These are phyloP conservation scores for Centrocercus urophasianus DNA, from an alignment of 2,113 vertebrate species.

Conservation along the genomic window DNA sequence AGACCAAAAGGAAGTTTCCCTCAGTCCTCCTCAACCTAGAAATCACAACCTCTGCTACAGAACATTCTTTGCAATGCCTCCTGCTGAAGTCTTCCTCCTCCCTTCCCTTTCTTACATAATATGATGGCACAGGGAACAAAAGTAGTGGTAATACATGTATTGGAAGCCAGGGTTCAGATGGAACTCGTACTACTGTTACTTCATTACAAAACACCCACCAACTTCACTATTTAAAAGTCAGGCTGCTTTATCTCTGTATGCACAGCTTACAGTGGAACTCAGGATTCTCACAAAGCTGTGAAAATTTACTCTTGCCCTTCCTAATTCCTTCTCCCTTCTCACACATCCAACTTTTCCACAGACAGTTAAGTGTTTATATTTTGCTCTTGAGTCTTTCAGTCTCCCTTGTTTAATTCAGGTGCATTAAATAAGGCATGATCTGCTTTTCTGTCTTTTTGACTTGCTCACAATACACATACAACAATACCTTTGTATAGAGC, in stretches of 20 bases:
- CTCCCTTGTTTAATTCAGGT: not conserved
- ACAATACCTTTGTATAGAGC: conserved; percentile 85
- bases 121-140: not conserved
- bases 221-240: not conserved
- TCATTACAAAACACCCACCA: not conserved
- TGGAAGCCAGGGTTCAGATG: not conserved
- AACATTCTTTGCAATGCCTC: not conserved
- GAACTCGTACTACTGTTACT: not conserved
- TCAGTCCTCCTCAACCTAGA: not conserved
- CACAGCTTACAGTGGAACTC: accelerated
- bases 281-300: not conserved
- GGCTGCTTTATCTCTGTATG: not conserved
- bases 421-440: not conserved
- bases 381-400: not conserved
- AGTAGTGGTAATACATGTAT: not conserved
- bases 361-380: not conserved
- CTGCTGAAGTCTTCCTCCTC: not conserved
- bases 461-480: not conserved
- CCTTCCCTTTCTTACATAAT: not conserved
- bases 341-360: not conserved
- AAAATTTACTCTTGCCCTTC: not conserved
- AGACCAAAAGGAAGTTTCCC: not conserved
- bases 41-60: not conserved
- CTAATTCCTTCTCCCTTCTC: not conserved
- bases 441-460: not conserved